Conservation (phyloP, 2,113 vertebrate genomes). For the Scolopax mira region DNA sequence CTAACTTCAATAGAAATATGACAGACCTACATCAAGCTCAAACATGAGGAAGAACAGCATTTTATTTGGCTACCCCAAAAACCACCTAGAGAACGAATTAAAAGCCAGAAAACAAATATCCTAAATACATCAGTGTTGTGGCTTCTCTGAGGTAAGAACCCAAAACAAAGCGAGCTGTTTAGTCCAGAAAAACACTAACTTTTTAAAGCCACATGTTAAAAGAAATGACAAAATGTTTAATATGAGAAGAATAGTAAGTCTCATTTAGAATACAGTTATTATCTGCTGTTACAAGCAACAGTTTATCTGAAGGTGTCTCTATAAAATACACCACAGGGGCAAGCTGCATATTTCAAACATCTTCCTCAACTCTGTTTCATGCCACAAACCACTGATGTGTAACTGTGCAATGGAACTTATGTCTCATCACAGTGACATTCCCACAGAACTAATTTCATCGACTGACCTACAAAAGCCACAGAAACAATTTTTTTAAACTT, state of each 20-base stretch:
- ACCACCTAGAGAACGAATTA: neutral
- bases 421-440: neutral
- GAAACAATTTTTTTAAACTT: neutral
- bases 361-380: neutral
- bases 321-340: neutral
- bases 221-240: neutral
- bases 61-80: neutral
- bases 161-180: neutral
- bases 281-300: neutral
- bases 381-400: neutral
- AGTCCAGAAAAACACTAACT: neutral
- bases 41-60: neutral
- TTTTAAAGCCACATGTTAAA: neutral
- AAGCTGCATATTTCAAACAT: neutral
- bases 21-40: neutral
- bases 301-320: neutral
- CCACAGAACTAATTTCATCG: neutral
- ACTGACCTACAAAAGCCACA: neutral
- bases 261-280: neutral
- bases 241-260: neutral
- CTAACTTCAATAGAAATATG: neutral
- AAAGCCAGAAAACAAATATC: neutral
- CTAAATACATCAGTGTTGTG: neutral
- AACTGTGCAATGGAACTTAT: neutral
- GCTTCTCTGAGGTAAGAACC: neutral